A percentile compares a stretch with the other conserved stretches of the same genome.
Conservation (phyloP, 2,888 invertebrate species). For the Arge pagana region DNA sequence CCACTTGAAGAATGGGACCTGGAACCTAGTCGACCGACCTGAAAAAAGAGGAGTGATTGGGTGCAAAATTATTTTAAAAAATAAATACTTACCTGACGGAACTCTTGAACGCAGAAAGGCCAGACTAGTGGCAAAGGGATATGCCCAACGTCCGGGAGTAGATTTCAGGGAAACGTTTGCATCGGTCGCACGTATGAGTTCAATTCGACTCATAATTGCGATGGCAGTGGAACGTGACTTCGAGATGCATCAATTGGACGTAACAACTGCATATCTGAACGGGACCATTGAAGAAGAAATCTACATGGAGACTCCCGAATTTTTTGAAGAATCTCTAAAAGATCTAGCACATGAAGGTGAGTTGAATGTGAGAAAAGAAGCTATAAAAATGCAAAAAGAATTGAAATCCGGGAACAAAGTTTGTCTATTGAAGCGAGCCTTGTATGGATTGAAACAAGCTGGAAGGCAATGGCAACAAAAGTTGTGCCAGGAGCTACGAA, state of each 20-base stretch:
- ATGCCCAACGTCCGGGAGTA: conserved; percentile 21
- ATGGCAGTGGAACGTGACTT: conserved; percentile 18
- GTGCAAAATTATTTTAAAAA: conserved; percentile 21
- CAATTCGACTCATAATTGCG: conserved; percentile 23
- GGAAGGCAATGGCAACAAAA: conserved; percentile 14
- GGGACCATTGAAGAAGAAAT: conserved; percentile 21
- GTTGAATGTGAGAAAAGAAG: not conserved
- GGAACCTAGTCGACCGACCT: conserved; percentile 19
- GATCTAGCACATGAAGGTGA: not conserved
- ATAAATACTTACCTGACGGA: conserved; percentile 15
- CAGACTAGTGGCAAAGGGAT: conserved; percentile 27
- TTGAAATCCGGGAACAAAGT: conserved; percentile 2
- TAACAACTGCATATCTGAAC: conserved; percentile 27
- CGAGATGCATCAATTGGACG: conserved; percentile 27
- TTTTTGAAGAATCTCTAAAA: conserved; percentile 9
- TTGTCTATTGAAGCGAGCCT: conserved; percentile 1
- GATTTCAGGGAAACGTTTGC: conserved; percentile 24
- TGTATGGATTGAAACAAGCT: conserved; percentile 19
- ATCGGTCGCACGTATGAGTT: conserved; percentile 23
- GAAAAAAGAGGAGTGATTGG: conserved; percentile 21
- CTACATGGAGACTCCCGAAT: conserved; percentile 5
- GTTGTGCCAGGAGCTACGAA: conserved; percentile 1
- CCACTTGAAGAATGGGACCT: conserved; percentile 24
- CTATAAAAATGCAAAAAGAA: conserved; percentile 8
- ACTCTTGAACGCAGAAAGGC: conserved; percentile 13